Conservation (phyloP, 2,888 invertebrate genomes). For the Alcis repandata region DNA sequence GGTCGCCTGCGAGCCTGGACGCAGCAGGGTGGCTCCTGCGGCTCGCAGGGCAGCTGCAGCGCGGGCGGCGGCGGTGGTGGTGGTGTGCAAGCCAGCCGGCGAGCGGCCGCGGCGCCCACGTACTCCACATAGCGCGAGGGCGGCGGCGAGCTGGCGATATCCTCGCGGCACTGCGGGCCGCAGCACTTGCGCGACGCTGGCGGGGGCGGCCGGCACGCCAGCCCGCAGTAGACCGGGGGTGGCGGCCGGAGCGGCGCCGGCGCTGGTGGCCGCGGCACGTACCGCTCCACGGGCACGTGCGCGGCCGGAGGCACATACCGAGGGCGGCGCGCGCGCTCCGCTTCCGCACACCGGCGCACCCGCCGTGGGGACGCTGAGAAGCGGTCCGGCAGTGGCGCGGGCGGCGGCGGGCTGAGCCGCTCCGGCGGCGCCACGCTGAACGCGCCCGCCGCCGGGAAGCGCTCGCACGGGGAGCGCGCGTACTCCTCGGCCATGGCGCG, state of each 20-base stretch:
- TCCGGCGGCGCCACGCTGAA: conserved; percentile 89
- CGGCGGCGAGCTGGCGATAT: conserved; percentile 76
- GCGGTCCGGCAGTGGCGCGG: conserved; percentile 87
- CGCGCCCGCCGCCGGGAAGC: conserved; percentile 85
- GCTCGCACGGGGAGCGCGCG: conserved; percentile 85
- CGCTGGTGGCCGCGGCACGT: conserved; percentile 88
- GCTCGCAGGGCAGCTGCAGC: conserved; percentile 80
- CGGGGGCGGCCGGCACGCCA: conserved; percentile 79
- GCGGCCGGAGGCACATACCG: conserved; percentile 90
- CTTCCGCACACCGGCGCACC: conserved; percentile 89
- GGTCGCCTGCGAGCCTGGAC: conserved; percentile 86
- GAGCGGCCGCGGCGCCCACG: conserved; percentile 88
- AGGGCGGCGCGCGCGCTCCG: conserved; percentile 88
- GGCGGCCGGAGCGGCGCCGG: conserved; percentile 79
- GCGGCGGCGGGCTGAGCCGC: conserved; percentile 88
- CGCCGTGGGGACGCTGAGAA: conserved; percentile 86
- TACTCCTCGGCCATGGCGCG: conserved; percentile 86
- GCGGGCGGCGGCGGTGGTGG: conserved; percentile 83
- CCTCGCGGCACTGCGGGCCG: conserved; percentile 80
- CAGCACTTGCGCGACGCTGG: conserved; percentile 78
- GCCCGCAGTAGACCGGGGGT: conserved; percentile 86
- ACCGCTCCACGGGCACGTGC: conserved; percentile 91
- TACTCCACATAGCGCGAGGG: conserved; percentile 87
- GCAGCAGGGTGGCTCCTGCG: conserved; percentile 85
- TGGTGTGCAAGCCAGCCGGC: conserved; percentile 85